phyloP scores from a whole-genome alignment of 2,113 vertebrate genomes.

The Lontra canadensis region DNA sequence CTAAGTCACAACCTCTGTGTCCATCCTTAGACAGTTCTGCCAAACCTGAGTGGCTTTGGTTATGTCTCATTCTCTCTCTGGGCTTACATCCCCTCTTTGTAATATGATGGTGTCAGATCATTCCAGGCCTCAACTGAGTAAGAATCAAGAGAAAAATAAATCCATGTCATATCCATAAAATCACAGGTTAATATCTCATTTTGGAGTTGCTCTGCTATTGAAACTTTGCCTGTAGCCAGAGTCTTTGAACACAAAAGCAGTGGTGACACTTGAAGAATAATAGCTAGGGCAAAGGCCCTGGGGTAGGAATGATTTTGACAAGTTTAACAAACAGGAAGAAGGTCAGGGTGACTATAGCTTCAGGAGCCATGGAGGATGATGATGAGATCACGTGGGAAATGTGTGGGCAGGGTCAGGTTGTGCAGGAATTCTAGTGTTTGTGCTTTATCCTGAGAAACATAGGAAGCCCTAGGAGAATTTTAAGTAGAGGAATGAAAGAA shows the following conservation, averaged over 20 bases:
- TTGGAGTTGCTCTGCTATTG: not conserved
- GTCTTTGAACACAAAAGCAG: not conserved
- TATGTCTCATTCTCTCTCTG: not conserved
- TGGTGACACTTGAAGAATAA: not conserved
- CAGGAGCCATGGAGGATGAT: not conserved
- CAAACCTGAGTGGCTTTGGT: not conserved
- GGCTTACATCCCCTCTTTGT: not conserved
- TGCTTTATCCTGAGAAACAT: not conserved
- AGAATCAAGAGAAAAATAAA: not conserved
- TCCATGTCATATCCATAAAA: not conserved
- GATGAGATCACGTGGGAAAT: fast-evolving
- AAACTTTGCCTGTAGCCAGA: not conserved
- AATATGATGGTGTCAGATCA: not conserved
- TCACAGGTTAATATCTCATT: not conserved
- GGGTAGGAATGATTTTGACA: not conserved
- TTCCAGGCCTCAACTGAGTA: not conserved
- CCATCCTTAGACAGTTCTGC: not conserved
- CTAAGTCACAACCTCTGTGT: not conserved
- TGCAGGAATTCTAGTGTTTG: not conserved
- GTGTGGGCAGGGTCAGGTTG: not conserved
- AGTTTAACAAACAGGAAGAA: not conserved
- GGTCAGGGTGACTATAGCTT: not conserved
- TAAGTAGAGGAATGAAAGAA: not conserved
- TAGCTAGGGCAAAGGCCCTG: not conserved
- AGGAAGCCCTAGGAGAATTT: not conserved